Percentiles rank a stretch among this genome's conserved stretches.
phyloP scores from a whole-genome alignment of 2,888 invertebrate species.

The Emesis furor region DNA sequence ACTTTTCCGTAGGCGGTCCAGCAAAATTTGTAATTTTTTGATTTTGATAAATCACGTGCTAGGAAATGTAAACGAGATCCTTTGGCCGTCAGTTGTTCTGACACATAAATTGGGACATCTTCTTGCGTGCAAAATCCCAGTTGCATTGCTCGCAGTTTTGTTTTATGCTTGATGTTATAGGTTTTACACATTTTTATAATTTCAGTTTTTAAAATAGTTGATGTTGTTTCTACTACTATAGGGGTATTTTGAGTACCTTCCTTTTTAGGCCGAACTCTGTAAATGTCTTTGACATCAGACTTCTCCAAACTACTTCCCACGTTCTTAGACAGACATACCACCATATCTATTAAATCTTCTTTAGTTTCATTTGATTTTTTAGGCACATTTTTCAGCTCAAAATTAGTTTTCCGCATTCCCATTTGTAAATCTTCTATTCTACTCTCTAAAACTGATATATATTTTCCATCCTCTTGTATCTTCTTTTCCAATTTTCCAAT shows the following conservation, averaged over 20 bases:
- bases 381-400: constrained; percentile 56
- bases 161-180: constrained; percentile 57
- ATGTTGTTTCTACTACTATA: constrained; percentile 43
- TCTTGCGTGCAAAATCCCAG: constrained; percentile 41
- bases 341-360: constrained; percentile 36
- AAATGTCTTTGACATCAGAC: constrained; percentile 44
- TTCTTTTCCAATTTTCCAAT: background rate
- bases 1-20: constrained; percentile 59
- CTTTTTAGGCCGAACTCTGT: constrained; percentile 37
- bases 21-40: constrained; percentile 60
- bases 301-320: background rate
- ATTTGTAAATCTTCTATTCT: background rate
- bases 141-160: constrained; percentile 61
- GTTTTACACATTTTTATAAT: constrained; percentile 53
- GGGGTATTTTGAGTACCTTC: constrained; percentile 25
- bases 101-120: constrained; percentile 42
- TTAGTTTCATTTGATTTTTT: constrained; percentile 36
- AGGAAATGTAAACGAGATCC: constrained; percentile 38
- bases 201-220: constrained; percentile 46
- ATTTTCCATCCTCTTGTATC: background rate
- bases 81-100: constrained; percentile 45
- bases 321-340: background rate
- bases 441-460: background rate
- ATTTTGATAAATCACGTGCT: constrained; percentile 21
- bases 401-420: constrained; percentile 8